Conservation (phyloP, 2,888 invertebrate species). For the Papilio elwesi region DNA sequence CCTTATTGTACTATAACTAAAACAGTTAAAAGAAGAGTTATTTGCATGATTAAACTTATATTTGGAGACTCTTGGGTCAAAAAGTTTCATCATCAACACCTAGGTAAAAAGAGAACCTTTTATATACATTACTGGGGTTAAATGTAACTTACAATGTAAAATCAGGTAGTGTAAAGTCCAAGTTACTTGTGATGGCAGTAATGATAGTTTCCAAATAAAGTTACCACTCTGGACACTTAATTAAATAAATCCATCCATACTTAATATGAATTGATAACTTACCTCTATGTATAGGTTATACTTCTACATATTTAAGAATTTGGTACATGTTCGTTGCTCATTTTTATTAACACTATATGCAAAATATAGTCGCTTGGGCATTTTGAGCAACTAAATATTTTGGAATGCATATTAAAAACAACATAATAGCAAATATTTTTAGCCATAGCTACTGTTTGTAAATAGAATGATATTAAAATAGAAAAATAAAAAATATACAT, state of each 20-base stretch:
- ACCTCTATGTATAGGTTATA: constrained; percentile 71
- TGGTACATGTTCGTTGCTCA: constrained; percentile 84
- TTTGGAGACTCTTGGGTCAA: constrained; percentile 44
- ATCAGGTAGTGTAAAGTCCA: constrained; percentile 37
- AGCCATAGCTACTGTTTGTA: constrained; percentile 36
- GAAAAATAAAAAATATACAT: constrained; percentile 52
- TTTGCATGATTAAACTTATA: constrained; percentile 40
- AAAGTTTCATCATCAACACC: constrained; percentile 35
- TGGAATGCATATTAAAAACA: constrained; percentile 73
- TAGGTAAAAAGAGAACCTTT: constrained; percentile 17
- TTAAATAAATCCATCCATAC: constrained; percentile 52
- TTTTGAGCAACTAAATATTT: constrained; percentile 57
- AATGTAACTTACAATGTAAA: constrained; percentile 39
- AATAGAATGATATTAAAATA: constrained; percentile 44
- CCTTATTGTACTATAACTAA: constrained; percentile 4
- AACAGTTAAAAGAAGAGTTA: constrained; percentile 19
- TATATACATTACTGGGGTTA: constrained; percentile 45
- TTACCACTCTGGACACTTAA: background rate
- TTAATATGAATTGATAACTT: constrained; percentile 66
- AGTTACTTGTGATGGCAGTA: constrained; percentile 20
- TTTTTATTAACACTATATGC: constrained; percentile 51
- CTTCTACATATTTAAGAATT: constrained; percentile 73
- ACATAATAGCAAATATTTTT: constrained; percentile 47
- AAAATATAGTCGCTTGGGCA: constrained; percentile 47
- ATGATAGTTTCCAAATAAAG: constrained; percentile 20